These are phyloP conservation scores for Amitus sp. DNA, from an alignment of 2,888 invertebrate genomes.

Conservation along the genomic window DNA sequence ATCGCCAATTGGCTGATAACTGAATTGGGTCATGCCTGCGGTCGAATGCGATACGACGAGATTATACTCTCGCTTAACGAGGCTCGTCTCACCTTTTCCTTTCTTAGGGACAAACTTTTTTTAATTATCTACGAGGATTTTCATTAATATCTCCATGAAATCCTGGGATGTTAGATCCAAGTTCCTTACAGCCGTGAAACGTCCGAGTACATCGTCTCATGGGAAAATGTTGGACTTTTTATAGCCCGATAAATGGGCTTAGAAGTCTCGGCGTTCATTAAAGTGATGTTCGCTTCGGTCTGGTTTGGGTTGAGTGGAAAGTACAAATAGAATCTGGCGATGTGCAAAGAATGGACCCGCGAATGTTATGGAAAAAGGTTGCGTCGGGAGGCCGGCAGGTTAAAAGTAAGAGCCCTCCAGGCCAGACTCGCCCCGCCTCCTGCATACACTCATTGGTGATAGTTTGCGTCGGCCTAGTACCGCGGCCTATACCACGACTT, in stretches of 20 bases:
- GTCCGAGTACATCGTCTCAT: too few relatives aligned
- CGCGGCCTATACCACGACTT: conserved; percentile 57
- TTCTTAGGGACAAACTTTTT: background rate
- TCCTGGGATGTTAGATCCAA: too few relatives aligned
- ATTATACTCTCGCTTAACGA: conserved; percentile 61
- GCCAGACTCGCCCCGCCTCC: conserved; percentile 58
- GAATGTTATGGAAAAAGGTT: too few relatives aligned
- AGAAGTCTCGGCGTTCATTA: background rate
- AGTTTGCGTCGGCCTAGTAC: conserved; percentile 61
- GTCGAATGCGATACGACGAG: conserved; percentile 55
- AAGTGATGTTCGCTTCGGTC: background rate
- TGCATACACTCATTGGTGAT: conserved; percentile 63
- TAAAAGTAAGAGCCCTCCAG: conserved; percentile 51
- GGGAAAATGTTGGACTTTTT: background rate
- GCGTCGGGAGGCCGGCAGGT: conserved; percentile 39
- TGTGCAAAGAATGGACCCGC: background rate
- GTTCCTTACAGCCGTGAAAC: too few relatives aligned
- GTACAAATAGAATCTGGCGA: conserved; percentile 3
- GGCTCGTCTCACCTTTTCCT: conserved; percentile 26
- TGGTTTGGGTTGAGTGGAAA: background rate
- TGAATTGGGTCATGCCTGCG: conserved; percentile 57
- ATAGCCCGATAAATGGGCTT: too few relatives aligned
- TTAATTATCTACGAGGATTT: too few relatives aligned
- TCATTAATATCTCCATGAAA: too few relatives aligned
- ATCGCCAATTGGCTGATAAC: conserved; percentile 55